Conservation (phyloP, 2,113 vertebrate species). For the Parotia lawesii region DNA sequence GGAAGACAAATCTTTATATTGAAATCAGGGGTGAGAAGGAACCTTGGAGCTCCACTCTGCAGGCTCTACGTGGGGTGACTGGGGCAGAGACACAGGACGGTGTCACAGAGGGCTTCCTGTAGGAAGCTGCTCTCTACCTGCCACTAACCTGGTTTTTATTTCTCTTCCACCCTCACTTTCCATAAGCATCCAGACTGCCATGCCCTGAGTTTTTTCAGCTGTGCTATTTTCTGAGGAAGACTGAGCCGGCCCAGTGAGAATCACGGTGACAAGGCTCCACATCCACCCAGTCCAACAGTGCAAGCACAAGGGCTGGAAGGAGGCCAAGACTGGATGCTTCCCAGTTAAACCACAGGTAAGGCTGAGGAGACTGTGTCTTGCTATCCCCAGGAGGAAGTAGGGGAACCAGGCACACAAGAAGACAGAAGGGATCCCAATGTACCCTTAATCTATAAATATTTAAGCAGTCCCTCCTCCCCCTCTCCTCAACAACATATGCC, state of each 20-base stretch:
- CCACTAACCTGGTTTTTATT: not conserved
- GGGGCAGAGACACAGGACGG: not conserved
- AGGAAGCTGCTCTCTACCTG: not conserved
- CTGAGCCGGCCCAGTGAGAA: fast-evolving
- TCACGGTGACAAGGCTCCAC: not conserved
- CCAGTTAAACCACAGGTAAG: not conserved
- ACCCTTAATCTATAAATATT: constrained; percentile 65
- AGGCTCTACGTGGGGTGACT: fast-evolving
- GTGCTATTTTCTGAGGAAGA: not conserved
- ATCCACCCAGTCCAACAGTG: not conserved
- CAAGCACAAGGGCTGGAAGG: not conserved
- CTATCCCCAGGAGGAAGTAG: not conserved
- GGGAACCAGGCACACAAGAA: not conserved
- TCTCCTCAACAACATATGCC: constrained; percentile 55
- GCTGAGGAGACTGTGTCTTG: not conserved
- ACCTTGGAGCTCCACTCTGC: not conserved
- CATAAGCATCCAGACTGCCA: not conserved
- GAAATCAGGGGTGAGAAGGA: not conserved
- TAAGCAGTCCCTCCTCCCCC: constrained; percentile 43
- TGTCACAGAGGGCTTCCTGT: not conserved
- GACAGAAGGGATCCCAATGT: constrained; percentile 23
- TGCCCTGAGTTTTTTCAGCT: not conserved
- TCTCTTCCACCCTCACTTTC: not conserved
- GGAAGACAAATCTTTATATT: not conserved
- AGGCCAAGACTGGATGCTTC: not conserved